Evolutionary conservation across 2,888 invertebrate species (phyloP), one percentile per base, ranked within the genome.

Genomic region (Stratiomys singularior): DNA sequence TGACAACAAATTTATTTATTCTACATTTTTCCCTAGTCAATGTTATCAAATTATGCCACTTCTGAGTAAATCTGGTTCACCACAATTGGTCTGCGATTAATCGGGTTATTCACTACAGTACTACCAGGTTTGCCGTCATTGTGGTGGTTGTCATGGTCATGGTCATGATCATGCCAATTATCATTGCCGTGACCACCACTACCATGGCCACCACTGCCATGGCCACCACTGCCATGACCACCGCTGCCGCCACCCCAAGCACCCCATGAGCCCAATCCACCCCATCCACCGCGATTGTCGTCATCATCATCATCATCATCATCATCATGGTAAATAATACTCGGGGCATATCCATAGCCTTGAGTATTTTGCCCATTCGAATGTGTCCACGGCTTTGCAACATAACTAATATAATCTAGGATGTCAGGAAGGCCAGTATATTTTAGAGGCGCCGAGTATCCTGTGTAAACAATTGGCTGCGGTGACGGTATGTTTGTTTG

Each of bases 391-490:
- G 58, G 58, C 18, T 13, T 60, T 7, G 21, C 25, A 25, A n/a
- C 11, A 13, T 60, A 60, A 11, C 11, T 23, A 11, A 60, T 7
- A 30, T 64, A 64, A 21, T 64, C 64, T 30, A 9, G 28, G 28
- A 64, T n/a, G 18, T 28, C 25, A 3, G 64, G 28, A 30, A 64
- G 27, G n/a, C 64, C 30, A 7, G 25, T 23, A 30, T 27, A 30
- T n/a, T 64, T 64, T 13, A 28, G 9, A 30, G 64, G 64, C 5
- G 64, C 64, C 1, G 64, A 64, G n/a, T 64, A 64, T 11, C 64
- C 64, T 25, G 64, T 64, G 25, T 64, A 64, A 1, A 64, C 64
- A 9, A n/a, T 4, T 15, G 64, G 30, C 28, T 64, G 64, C 15
- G 23, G 9, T 13, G 11, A 28, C 2, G 28, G 9, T 28, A 30